Evolutionary conservation across 2,888 invertebrate species (phyloP).

Genomic region (Muschampia plurimacula): DNA sequence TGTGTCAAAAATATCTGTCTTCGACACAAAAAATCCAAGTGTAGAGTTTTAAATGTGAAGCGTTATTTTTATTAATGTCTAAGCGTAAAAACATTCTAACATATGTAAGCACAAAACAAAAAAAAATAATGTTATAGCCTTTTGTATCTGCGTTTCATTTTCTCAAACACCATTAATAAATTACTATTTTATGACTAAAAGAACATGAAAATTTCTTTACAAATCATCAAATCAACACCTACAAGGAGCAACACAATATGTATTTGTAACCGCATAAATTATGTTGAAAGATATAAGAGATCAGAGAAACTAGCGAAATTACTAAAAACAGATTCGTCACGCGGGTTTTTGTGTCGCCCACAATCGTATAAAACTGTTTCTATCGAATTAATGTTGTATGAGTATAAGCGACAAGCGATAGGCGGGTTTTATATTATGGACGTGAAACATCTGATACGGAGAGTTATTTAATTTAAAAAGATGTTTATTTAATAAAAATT

Average conservation of each 20-base stretch:
- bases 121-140: background rate
- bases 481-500: too few relatives aligned
- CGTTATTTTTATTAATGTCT: too few relatives aligned
- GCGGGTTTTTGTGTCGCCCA: conserved; percentile 48
- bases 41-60: too few relatives aligned
- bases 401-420: background rate
- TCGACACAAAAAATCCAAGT: too few relatives aligned
- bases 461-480: too few relatives aligned
- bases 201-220: conserved; percentile 22
- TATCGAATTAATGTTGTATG: conserved; percentile 1
- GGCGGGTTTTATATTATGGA: background rate
- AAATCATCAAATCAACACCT: conserved; percentile 30
- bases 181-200: conserved; percentile 6
- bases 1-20: too few relatives aligned
- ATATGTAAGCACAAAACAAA: background rate
- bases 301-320: conserved; percentile 43
- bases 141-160: background rate
- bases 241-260: conserved; percentile 39
- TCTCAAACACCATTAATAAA: conserved; percentile 1
- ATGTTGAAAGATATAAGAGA: conserved; percentile 43
- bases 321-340: conserved; percentile 46
- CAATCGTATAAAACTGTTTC: conserved; percentile 22
- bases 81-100: background rate
- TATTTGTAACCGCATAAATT: conserved; percentile 47
- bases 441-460: too few relatives aligned